Percentiles rank a stretch among this genome's conserved stretches.
These are phyloP conservation scores for Catocala fraxini DNA, from an alignment of 2,888 invertebrate species.

Conservation along the genomic window DNA sequence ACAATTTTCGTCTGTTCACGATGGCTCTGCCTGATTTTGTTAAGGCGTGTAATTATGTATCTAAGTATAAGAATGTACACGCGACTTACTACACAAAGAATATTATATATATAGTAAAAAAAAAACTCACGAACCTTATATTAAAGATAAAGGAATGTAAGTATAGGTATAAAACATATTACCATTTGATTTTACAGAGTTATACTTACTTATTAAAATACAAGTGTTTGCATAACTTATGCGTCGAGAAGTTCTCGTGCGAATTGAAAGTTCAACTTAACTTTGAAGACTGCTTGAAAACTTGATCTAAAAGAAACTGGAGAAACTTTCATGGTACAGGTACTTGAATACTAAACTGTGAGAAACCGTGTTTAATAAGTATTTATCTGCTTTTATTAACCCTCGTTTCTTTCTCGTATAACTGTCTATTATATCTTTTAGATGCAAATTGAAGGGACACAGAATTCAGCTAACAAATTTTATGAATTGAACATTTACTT, in stretches of 20 bases:
- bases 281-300: slow-evolving; percentile 29
- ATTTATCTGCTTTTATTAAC: slow-evolving; percentile 15
- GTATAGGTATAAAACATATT: neutral
- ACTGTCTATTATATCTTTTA: slow-evolving; percentile 24
- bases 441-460: slow-evolving; percentile 33
- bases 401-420: neutral
- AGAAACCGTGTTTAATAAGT: slow-evolving; percentile 32
- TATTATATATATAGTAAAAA: neutral
- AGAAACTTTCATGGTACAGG: slow-evolving; percentile 33
- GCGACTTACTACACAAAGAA: slow-evolving; percentile 30
- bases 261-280: slow-evolving; percentile 31
- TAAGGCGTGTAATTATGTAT: slow-evolving; percentile 72
- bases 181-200: slow-evolving; percentile 5
- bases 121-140: too few species aligned
- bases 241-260: slow-evolving; percentile 32
- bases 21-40: slow-evolving; percentile 68
- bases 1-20: slow-evolving; percentile 77
- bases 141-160: too few species aligned
- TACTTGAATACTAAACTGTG: slow-evolving; percentile 31
- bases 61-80: slow-evolving; percentile 49
- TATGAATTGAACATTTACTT: neutral
- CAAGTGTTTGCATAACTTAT: slow-evolving; percentile 28
- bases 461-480: neutral
- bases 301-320: slow-evolving; percentile 29
- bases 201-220: slow-evolving; percentile 37